Evolutionary conservation across 2,888 invertebrate species (phyloP).

Genomic region (Pseudanteris insignis): DNA sequence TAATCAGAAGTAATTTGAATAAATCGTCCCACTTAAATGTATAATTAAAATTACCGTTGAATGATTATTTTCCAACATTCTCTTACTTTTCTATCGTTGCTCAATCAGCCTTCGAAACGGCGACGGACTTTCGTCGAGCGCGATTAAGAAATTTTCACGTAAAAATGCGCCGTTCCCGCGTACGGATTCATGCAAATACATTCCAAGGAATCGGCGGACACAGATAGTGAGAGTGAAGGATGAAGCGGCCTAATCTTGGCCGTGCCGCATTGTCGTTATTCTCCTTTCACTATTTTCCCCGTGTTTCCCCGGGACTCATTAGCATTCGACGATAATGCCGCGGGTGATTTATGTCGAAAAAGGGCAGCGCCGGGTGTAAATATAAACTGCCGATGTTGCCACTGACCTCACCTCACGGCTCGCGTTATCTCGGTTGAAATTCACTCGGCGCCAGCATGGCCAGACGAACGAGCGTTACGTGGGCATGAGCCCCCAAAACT

Average conservation of each 20-base stretch:
- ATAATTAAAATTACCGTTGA: too few relatives aligned
- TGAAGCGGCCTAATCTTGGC: conserved; percentile 19
- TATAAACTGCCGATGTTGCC: conserved; percentile 22
- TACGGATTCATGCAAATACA: conserved; percentile 4
- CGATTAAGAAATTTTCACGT: background rate
- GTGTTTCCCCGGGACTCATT: conserved; percentile 9
- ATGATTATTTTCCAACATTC: too few relatives aligned
- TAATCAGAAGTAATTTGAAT: too few relatives aligned
- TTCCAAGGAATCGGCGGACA: conserved; percentile 19
- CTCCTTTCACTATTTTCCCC: conserved; percentile 32
- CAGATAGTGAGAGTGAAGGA: conserved; percentile 33
- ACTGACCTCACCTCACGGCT: conserved; percentile 14
- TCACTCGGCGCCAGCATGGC: too few relatives aligned
- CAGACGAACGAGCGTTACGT: too few relatives aligned
- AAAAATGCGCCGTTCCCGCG: background rate
- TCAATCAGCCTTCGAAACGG: conserved; percentile 23
- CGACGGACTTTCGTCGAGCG: conserved; percentile 46
- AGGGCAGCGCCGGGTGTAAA: conserved; percentile 14
- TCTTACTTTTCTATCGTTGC: too few relatives aligned
- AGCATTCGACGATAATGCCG: conserved; percentile 14
- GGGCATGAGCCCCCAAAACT: too few relatives aligned
- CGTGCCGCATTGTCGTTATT: conserved; percentile 25
- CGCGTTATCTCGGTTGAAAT: too few relatives aligned
- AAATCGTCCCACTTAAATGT: too few relatives aligned
- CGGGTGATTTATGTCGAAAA: conserved; percentile 17